These are phyloP conservation scores for Odontomachus brunneus DNA, from an alignment of 1,140 invertebrate genomes.

Conservation along the genomic window DNA sequence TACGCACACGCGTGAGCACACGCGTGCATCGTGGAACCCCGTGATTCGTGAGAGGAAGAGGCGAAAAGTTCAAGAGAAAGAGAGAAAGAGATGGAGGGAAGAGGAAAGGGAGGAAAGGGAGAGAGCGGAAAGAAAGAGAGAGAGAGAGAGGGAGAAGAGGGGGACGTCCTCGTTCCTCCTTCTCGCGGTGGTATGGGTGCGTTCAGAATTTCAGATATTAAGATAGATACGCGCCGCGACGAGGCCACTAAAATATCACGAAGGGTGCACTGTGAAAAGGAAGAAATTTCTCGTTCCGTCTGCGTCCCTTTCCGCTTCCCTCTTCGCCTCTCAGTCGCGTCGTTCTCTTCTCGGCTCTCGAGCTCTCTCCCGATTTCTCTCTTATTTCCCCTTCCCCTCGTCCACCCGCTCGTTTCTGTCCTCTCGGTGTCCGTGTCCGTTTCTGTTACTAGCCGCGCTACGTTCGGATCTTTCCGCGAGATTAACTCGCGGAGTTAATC, in stretches of 20 bases:
- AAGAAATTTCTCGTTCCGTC: conserved; percentile 53
- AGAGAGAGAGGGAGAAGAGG: not conserved
- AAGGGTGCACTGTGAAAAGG: conserved; percentile 39
- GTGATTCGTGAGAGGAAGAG: conserved; percentile 35
- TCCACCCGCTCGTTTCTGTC: conserved; percentile 16
- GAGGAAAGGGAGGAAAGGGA: not conserved
- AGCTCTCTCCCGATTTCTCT: conserved; percentile 36
- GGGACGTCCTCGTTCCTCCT: conserved; percentile 54
- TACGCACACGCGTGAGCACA: conserved; percentile 46
- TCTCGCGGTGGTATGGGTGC: conserved; percentile 67
- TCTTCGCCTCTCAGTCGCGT: not conserved
- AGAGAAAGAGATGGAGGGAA: not conserved
- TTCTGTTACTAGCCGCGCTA: conserved; percentile 12
- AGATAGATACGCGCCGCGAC: conserved; percentile 67
- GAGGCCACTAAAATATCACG: conserved; percentile 71
- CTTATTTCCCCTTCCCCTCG: conserved; percentile 26
- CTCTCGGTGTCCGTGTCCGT: conserved; percentile 1
- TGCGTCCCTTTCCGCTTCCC: conserved; percentile 5
- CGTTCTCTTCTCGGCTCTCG: not conserved
- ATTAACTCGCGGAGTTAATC: conserved; percentile 66
- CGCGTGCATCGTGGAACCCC: conserved; percentile 10
- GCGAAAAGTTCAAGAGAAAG: not conserved
- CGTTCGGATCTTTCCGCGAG: conserved; percentile 65
- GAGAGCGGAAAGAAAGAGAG: not conserved
- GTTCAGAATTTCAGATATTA: conserved; percentile 77